phyloP scores from a whole-genome alignment of 1,140 invertebrate genomes.

The Samia ricini region DNA sequence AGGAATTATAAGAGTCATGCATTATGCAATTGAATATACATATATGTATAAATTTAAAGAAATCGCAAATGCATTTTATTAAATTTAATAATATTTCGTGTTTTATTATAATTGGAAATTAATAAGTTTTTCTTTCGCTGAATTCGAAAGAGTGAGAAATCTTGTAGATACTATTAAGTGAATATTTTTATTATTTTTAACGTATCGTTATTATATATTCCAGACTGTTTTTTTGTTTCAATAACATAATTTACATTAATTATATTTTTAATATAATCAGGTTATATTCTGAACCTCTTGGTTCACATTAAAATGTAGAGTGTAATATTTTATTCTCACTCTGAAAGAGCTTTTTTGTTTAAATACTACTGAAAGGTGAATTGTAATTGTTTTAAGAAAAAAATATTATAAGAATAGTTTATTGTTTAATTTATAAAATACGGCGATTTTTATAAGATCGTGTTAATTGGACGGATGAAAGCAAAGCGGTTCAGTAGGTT shows the following conservation, averaged over 20 bases:
- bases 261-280: not conserved
- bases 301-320: not conserved
- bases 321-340: not conserved
- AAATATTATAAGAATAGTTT: constrained; percentile 26
- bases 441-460: not conserved
- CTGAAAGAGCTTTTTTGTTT: not conserved
- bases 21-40: constrained; percentile 56
- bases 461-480: constrained; percentile 20
- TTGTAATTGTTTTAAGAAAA: constrained; percentile 30
- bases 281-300: not conserved
- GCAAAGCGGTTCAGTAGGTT: constrained; percentile 35
- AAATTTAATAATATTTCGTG: constrained; percentile 4
- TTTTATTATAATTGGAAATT: not conserved
- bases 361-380: not conserved
- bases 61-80: constrained; percentile 65
- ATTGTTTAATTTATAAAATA: not conserved
- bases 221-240: no score
- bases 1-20: constrained; percentile 67
- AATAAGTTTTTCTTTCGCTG: not conserved
- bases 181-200: no score
- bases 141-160: not conserved
- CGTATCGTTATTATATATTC: no score
- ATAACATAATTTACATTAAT: no score
- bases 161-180: not conserved
- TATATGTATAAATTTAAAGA: constrained; percentile 46